Percentiles rank a stretch among this genome's conserved stretches.
Evolutionary conservation across 2,113 vertebrate genomes (phyloP).

Genomic region (Shinisaurus crocodilurus): DNA sequence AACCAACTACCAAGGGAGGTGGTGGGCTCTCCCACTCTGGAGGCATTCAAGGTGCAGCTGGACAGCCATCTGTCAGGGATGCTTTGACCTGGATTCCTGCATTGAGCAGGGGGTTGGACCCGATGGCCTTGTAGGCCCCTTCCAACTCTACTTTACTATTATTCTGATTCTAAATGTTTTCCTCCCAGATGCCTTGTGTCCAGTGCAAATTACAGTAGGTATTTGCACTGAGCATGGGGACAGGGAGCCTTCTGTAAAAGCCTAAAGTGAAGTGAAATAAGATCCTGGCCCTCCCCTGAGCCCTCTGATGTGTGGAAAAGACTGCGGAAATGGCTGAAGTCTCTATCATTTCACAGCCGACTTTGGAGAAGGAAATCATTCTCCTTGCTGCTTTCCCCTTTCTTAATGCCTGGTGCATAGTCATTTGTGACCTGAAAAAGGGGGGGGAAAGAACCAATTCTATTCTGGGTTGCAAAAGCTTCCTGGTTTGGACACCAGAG

Average conservation of each 20-base stretch:
- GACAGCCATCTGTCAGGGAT: no score
- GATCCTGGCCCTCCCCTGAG: no score
- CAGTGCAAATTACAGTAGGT: background rate
- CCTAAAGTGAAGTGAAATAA: no score
- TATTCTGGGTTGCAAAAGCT: background rate
- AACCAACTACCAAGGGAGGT: no score
- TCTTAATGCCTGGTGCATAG: background rate
- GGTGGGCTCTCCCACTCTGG: no score
- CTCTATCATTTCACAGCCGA: background rate
- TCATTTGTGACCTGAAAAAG: background rate
- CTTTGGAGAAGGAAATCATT: background rate
- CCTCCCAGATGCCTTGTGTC: background rate
- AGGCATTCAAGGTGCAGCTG: no score
- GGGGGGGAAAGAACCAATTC: background rate
- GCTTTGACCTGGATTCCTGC: no score
- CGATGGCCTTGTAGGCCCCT: no score
- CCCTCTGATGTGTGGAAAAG: background rate
- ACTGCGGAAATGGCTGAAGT: background rate
- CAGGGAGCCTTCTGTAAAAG: no score
- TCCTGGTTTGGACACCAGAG: background rate
- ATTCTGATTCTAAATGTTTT: no score
- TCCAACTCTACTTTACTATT: no score
- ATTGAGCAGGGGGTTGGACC: no score
- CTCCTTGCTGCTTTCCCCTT: background rate
- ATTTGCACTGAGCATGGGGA: background rate